Conservation (phyloP, 2,888 invertebrate genomes). For the Coelinius sp. region DNA sequence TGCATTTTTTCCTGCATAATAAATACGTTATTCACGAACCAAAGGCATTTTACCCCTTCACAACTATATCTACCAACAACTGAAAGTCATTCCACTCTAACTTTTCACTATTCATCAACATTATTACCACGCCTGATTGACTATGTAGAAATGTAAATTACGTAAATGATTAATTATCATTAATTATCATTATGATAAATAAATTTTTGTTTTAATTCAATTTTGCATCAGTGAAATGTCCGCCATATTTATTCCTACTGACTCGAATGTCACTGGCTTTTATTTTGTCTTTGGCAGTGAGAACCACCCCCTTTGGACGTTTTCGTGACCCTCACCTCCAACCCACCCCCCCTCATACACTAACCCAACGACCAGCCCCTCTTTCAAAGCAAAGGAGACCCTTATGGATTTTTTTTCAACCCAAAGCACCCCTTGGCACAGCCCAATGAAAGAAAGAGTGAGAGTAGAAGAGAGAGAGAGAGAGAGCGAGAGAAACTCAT, state of each 20-base stretch:
- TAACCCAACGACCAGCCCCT: conserved; percentile 45
- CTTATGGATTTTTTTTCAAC: conserved; percentile 67
- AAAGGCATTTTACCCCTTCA: not conserved
- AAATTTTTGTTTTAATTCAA: too few species aligned
- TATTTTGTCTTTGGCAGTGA: conserved; percentile 61
- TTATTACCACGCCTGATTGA: not conserved
- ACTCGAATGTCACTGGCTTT: conserved; percentile 49
- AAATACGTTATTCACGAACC: conserved; percentile 1
- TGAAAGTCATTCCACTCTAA: not conserved
- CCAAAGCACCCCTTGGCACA: conserved; percentile 55
- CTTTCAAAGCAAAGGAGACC: conserved; percentile 54
- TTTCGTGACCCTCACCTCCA: conserved; percentile 47
- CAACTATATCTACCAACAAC: not conserved
- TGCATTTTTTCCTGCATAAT: conserved; percentile 58
- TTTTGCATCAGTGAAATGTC: not conserved
- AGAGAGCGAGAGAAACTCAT: conserved; percentile 4
- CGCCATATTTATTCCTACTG: conserved; percentile 41
- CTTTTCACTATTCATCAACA: not conserved
- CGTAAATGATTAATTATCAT: not conserved
- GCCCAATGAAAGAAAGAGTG: conserved; percentile 40
- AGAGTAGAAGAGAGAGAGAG: too few species aligned
- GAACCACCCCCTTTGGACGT: conserved; percentile 55
- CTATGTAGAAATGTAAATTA: not conserved
- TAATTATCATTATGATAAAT: too few species aligned
- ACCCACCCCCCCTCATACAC: conserved; percentile 47